These are phyloP conservation scores for Tragulus kanchil DNA, from an alignment of 2,113 vertebrate genomes.

Conservation along the genomic window DNA sequence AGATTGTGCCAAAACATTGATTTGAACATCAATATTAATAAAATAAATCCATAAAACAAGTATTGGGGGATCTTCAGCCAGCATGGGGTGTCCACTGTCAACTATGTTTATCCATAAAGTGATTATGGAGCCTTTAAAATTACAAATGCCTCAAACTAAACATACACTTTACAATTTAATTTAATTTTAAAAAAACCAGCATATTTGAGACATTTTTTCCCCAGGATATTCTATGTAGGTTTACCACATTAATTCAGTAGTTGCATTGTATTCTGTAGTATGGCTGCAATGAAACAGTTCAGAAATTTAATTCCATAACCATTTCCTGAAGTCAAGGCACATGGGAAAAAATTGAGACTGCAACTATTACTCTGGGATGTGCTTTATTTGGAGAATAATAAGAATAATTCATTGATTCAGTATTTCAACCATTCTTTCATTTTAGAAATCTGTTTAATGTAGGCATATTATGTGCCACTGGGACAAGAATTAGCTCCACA, in stretches of 20 bases:
- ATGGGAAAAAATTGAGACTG: not conserved
- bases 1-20: not conserved
- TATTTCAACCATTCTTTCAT: not conserved
- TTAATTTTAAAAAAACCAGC: not conserved
- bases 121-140: not conserved
- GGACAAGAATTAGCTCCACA: not conserved
- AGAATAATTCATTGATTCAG: not conserved
- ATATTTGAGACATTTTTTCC: not conserved
- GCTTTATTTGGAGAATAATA: not conserved
- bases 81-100: not conserved
- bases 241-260: not conserved
- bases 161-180: not conserved
- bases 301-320: not conserved
- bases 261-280: not conserved
- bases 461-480: not conserved
- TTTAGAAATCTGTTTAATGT: not conserved
- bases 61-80: not conserved
- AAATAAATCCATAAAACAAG: not conserved
- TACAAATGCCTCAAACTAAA: not conserved
- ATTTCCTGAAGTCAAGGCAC: not conserved
- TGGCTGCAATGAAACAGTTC: not conserved
- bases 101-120: not conserved
- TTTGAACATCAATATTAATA: not conserved
- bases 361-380: not conserved
- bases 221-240: not conserved